Conservation (phyloP, 2,888 invertebrate genomes). For the Drosophila fungiperda region DNA sequence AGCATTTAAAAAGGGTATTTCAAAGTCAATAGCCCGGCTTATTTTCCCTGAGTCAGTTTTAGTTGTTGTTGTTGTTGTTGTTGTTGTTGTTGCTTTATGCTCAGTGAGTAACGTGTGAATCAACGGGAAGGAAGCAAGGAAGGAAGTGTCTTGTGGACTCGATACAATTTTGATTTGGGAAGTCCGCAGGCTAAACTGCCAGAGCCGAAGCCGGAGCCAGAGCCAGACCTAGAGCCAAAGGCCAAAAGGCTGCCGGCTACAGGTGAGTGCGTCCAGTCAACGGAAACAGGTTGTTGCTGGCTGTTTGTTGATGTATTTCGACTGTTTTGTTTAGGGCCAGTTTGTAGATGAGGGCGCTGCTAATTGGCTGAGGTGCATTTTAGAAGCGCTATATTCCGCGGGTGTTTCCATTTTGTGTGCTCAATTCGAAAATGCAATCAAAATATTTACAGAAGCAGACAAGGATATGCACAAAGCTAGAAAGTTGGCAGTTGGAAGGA, state of each 20-base stretch:
- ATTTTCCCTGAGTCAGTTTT: not conserved
- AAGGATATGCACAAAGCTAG: not conserved
- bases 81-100: constrained; percentile 61
- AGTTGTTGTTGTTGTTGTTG: not conserved
- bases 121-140: constrained; percentile 21
- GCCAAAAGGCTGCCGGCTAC: constrained; percentile 58
- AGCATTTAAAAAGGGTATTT: constrained; percentile 20
- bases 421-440: constrained; percentile 55
- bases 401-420: constrained; percentile 5
- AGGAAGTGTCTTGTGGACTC: constrained; percentile 62
- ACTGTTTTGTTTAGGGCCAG: constrained; percentile 16
- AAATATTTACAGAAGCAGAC: constrained; percentile 64
- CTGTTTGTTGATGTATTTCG: not conserved
- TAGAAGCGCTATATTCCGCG: constrained; percentile 14
- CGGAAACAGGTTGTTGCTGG: constrained; percentile 49
- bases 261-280: constrained; percentile 63
- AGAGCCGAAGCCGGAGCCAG: not conserved
- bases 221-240: not conserved
- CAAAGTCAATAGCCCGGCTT: not conserved
- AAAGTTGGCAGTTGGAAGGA: constrained; percentile 29
- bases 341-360: constrained; percentile 37
- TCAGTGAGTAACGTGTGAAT: constrained; percentile 75
- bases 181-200: constrained; percentile 48
- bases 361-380: constrained; percentile 37
- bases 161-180: constrained; percentile 72